Evolutionary conservation across 2,888 invertebrate genomes (phyloP).

Genomic region (Drosophila buzzatii): DNA sequence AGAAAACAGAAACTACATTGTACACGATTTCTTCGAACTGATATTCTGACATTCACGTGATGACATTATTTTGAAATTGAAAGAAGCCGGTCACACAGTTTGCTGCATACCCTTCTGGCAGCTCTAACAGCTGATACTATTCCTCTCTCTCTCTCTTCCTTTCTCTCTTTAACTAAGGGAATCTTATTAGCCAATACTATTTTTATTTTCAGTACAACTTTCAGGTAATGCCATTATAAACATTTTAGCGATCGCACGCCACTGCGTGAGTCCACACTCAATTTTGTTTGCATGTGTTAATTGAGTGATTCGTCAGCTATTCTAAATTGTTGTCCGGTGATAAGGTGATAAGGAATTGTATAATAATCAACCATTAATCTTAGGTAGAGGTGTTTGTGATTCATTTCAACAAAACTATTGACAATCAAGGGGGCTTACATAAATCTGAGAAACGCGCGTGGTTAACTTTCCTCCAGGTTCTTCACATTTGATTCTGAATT

Average conservation of each 20-base stretch:
- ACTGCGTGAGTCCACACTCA: neutral
- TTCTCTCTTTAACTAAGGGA: neutral
- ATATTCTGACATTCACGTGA: neutral
- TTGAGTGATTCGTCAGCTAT: conserved; percentile 34
- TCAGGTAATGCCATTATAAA: neutral
- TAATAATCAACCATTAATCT: conserved; percentile 58
- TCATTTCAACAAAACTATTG: conserved; percentile 43
- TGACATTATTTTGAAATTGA: neutral
- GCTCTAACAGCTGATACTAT: neutral
- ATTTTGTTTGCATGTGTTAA: conserved; percentile 13
- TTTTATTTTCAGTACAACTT: conserved; percentile 1
- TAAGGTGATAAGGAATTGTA: conserved; percentile 67
- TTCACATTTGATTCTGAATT: neutral
- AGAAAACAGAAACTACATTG: neutral
- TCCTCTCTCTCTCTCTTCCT: neutral
- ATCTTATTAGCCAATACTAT: neutral
- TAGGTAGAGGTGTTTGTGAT: conserved; percentile 41
- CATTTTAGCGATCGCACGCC: neutral
- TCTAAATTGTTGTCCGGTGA: conserved; percentile 38
- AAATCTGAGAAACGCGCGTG: conserved; percentile 32
- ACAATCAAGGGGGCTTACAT: conserved; percentile 35
- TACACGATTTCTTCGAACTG: neutral
- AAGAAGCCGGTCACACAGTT: conserved; percentile 3
- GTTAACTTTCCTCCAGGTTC: neutral
- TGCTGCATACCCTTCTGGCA: neutral